phyloP scores from a whole-genome alignment of 2,797 vertebrate species.

The Capromys pilorides region DNA sequence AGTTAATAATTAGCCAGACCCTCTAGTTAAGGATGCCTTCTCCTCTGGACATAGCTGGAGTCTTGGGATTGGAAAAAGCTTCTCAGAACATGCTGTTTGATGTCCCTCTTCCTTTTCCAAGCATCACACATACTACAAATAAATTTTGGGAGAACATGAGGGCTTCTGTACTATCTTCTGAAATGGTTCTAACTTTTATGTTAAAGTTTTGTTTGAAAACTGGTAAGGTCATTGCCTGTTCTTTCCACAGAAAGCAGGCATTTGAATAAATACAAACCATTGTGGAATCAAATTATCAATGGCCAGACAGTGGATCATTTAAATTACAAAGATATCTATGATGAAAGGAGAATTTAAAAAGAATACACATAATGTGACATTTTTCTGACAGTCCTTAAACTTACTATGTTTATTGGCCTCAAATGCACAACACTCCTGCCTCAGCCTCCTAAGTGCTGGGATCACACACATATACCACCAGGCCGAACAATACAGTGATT shows the following conservation, averaged over 20 bases:
- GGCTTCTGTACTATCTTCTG: background rate
- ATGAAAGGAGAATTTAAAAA: background rate
- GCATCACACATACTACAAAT: background rate
- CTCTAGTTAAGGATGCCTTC: background rate
- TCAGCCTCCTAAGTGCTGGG: no score
- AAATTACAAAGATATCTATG: conserved; percentile 31
- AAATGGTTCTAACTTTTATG: background rate
- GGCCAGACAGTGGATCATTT: background rate
- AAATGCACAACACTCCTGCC: no score
- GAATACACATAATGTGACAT: no score
- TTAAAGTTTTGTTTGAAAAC: background rate
- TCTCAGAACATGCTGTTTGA: background rate
- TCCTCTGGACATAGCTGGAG: background rate
- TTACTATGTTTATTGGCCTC: no score
- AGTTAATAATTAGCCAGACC: background rate
- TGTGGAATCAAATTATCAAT: background rate
- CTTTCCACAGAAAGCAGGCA: background rate
- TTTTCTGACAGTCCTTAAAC: background rate
- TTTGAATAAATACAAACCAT: background rate
- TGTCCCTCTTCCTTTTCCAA: background rate
- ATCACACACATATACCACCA: no score
- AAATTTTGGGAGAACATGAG: background rate
- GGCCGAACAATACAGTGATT: no score
- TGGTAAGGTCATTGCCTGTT: background rate
- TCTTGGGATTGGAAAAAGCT: background rate